Evolutionary conservation across 2,113 vertebrate genomes (phyloP).

Genomic region (Pycnonotus jocosus): DNA sequence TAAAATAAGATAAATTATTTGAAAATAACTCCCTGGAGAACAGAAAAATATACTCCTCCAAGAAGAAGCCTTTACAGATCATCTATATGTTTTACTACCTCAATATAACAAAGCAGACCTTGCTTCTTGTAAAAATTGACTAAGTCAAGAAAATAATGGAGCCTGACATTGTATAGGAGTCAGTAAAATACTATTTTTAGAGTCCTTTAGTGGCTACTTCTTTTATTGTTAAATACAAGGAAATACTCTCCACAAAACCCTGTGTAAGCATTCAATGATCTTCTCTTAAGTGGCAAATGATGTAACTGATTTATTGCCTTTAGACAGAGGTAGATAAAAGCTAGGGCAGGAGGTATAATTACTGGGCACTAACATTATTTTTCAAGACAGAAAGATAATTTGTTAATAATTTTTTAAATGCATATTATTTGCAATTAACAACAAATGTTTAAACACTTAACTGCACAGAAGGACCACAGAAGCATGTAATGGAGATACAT

Average conservation of each 20-base stretch:
- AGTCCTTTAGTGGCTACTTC: background rate
- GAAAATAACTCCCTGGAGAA: background rate
- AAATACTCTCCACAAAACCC: background rate
- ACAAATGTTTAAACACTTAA: background rate
- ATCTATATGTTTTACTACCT: background rate
- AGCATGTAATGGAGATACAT: background rate
- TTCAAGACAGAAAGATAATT: background rate
- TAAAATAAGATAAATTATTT: background rate
- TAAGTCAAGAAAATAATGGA: background rate
- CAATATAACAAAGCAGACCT: background rate
- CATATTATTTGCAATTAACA: background rate
- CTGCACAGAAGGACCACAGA: background rate
- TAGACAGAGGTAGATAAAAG: background rate
- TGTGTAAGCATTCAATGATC: background rate
- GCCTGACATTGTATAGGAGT: background rate
- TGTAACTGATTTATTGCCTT: background rate
- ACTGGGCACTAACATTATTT: background rate
- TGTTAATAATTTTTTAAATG: background rate
- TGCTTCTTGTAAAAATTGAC: background rate
- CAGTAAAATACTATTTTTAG: background rate
- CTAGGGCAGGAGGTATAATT: background rate
- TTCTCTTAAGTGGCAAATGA: background rate
- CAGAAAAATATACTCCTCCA: background rate
- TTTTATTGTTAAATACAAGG: background rate
- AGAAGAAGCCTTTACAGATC: background rate